A percentile compares a stretch with the other conserved stretches of the same genome.
Conservation (phyloP, 2,888 invertebrate species). For the Dynastes maya region DNA sequence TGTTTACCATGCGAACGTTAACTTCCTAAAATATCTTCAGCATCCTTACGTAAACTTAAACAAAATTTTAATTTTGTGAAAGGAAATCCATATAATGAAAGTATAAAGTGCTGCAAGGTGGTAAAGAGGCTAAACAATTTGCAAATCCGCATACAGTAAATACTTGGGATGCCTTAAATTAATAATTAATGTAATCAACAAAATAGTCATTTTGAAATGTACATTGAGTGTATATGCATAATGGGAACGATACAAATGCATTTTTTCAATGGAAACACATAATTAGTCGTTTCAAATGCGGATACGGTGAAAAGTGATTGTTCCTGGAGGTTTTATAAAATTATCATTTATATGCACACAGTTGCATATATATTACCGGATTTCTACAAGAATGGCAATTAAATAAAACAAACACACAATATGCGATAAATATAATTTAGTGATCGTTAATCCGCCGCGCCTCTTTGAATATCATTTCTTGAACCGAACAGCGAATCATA, state of each 20-base stretch:
- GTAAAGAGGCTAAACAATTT: no score
- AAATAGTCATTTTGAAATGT: no score
- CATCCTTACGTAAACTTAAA: no score
- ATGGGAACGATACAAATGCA: background rate
- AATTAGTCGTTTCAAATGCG: conserved; percentile 18
- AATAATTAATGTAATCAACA: no score
- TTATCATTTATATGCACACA: background rate
- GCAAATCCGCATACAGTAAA: no score
- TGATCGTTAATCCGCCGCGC: conserved; percentile 34
- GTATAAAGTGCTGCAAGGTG: no score
- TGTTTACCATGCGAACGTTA: no score
- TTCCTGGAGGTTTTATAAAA: background rate
- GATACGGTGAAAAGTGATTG: conserved; percentile 1
- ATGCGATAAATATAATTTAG: conserved; percentile 29
- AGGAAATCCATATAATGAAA: no score
- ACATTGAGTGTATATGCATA: no score
- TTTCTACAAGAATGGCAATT: conserved; percentile 28
- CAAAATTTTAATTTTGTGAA: no score
- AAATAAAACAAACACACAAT: conserved; percentile 22
- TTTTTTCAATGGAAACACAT: conserved; percentile 19
- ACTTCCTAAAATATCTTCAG: no score
- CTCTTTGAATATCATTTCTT: conserved; percentile 20
- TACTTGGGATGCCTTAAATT: no score
- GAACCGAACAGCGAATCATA: conserved; percentile 11
- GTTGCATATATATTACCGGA: conserved; percentile 24